Percentiles rank a stretch among this genome's conserved stretches.
Evolutionary conservation across 2,888 invertebrate species (phyloP).

Genomic region (Escarpia spicata): DNA sequence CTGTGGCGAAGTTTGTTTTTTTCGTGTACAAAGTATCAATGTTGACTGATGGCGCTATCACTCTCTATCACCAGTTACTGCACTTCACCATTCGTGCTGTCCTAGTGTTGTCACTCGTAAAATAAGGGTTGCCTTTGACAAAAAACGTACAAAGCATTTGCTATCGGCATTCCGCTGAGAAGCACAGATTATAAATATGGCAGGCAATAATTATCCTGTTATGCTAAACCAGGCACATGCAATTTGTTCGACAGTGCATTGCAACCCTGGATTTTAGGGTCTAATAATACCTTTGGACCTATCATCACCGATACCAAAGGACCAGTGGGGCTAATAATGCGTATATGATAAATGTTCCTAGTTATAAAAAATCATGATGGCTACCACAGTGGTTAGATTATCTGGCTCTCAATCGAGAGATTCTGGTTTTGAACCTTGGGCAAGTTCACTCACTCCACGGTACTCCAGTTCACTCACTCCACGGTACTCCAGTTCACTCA

Average conservation of each 20-base stretch:
- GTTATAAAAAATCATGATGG: neutral
- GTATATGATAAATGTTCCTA: neutral
- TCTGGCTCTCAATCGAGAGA: too few relatives aligned
- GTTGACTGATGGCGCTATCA: neutral
- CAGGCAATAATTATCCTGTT: neutral
- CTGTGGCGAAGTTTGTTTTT: neutral
- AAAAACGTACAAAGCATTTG: neutral
- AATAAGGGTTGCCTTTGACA: neutral
- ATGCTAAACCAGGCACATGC: neutral
- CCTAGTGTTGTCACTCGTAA: neutral
- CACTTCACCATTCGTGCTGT: neutral
- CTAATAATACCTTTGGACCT: neutral
- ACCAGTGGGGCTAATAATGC: neutral
- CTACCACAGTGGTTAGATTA: neutral
- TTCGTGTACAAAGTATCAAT: neutral
- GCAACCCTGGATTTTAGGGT: neutral
- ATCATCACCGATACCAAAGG: neutral
- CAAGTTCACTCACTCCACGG: too few relatives aligned
- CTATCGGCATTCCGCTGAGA: neutral
- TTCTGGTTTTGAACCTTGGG: too few relatives aligned
- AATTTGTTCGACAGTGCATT: neutral
- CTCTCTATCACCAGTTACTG: neutral
- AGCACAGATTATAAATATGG: constrained; percentile 1
- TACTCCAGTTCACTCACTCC: too few relatives aligned
- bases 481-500: too few relatives aligned